Conservation (phyloP, 2,797 vertebrate genomes). For the Platyrinchus mystaceus region DNA sequence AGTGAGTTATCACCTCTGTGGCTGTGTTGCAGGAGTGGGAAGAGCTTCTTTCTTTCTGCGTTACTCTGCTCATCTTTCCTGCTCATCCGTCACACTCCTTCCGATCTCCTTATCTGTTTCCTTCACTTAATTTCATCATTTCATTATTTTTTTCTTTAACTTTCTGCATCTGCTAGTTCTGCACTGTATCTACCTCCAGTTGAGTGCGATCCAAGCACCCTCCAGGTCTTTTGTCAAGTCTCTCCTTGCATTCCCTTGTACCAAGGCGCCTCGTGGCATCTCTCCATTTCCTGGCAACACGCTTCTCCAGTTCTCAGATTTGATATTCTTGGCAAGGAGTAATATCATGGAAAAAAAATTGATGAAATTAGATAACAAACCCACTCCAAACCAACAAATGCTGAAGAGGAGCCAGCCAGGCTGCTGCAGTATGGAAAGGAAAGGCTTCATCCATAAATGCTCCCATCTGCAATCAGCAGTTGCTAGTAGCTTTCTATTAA, state of each 20-base stretch:
- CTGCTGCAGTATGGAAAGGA: neutral
- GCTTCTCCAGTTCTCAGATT: neutral
- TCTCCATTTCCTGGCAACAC: neutral
- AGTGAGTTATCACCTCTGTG: neutral
- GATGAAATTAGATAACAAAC: neutral
- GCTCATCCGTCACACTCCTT: neutral
- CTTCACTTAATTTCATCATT: neutral
- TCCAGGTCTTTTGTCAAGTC: neutral
- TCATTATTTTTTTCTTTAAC: neutral
- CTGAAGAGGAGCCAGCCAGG: neutral
- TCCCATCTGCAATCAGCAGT: neutral
- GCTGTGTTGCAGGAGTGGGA: neutral
- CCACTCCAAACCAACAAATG: neutral
- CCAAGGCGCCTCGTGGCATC: neutral
- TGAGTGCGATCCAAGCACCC: neutral
- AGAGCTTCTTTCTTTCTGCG: neutral
- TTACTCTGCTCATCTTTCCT: neutral
- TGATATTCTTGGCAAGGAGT: neutral
- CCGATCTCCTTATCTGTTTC: neutral
- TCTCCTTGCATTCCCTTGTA: neutral
- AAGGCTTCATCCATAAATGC: neutral
- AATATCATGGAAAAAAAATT: neutral
- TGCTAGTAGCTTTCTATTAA: neutral
- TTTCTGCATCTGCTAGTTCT: neutral
- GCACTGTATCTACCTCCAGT: rapidly evolving